These are phyloP conservation scores for Ctenodactylus gundi DNA, from an alignment of 2,113 vertebrate species.

Conservation along the genomic window DNA sequence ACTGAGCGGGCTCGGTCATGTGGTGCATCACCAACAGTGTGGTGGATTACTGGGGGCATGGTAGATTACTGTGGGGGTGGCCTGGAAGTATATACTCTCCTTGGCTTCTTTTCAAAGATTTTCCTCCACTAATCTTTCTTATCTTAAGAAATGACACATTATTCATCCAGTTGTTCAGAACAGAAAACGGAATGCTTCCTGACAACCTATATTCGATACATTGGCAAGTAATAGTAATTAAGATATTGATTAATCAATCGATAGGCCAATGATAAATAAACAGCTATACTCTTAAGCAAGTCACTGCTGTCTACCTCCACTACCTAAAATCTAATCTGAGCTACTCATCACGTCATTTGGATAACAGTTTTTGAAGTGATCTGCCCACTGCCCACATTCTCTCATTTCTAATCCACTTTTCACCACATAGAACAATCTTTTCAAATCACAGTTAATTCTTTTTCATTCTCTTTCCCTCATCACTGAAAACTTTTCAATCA, in stretches of 20 bases:
- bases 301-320: neutral
- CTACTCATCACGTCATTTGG: neutral
- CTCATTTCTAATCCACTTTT: neutral
- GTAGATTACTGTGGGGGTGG: too few relatives aligned
- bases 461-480: neutral
- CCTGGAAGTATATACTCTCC: too few relatives aligned
- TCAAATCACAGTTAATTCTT: neutral
- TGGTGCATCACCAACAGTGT: too few relatives aligned
- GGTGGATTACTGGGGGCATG: too few relatives aligned
- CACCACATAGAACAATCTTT: neutral
- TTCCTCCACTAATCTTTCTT: neutral
- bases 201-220: neutral
- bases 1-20: too few relatives aligned
- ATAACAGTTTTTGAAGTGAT: neutral
- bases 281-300: neutral
- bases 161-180: neutral
- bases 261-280: neutral
- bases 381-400: neutral
- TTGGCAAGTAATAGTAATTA: neutral
- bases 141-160: neutral
- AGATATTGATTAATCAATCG: neutral
- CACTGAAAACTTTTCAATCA: neutral
- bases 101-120: too few relatives aligned
- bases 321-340: neutral
- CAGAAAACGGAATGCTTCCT: neutral